Conservation (phyloP, 2,888 invertebrate genomes). For the Molanna angustata region DNA sequence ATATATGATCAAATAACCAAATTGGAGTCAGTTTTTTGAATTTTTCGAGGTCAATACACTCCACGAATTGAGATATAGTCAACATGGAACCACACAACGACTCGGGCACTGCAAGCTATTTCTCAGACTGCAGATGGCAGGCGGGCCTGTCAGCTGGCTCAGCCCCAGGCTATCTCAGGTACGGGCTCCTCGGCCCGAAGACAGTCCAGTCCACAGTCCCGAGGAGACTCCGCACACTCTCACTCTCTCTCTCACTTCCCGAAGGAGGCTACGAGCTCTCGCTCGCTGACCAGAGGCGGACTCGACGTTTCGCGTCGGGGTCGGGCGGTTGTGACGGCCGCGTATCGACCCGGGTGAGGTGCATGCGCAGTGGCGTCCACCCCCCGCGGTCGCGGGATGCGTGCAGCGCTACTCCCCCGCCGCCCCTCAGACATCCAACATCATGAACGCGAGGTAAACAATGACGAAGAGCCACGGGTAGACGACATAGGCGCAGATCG, state of each 20-base stretch:
- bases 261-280: slow-evolving; percentile 34
- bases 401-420: slow-evolving; percentile 28
- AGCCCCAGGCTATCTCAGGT: too few species aligned
- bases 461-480: slow-evolving; percentile 67
- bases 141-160: too few species aligned
- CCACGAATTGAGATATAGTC: too few species aligned
- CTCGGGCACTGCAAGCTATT: slow-evolving; percentile 9
- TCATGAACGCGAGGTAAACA: slow-evolving; percentile 63
- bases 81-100: too few species aligned
- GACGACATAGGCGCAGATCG: slow-evolving; percentile 63
- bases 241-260: not conserved
- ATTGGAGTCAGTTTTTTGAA: too few species aligned
- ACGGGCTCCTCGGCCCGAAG: too few species aligned
- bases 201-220: too few species aligned
- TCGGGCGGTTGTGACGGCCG: slow-evolving; percentile 47
- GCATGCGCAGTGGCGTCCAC: slow-evolving; percentile 42
- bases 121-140: slow-evolving; percentile 33
- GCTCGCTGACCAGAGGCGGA: slow-evolving; percentile 1
- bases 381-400: slow-evolving; percentile 19
- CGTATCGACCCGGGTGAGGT: slow-evolving; percentile 38
- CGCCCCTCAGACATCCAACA: slow-evolving; percentile 58
- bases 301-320: slow-evolving; percentile 30
- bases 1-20: too few species aligned
- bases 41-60: too few species aligned
- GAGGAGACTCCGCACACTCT: too few species aligned